These are phyloP conservation scores for Chamaetylas fuelleborni DNA, from an alignment of 2,113 vertebrate species.

Conservation along the genomic window DNA sequence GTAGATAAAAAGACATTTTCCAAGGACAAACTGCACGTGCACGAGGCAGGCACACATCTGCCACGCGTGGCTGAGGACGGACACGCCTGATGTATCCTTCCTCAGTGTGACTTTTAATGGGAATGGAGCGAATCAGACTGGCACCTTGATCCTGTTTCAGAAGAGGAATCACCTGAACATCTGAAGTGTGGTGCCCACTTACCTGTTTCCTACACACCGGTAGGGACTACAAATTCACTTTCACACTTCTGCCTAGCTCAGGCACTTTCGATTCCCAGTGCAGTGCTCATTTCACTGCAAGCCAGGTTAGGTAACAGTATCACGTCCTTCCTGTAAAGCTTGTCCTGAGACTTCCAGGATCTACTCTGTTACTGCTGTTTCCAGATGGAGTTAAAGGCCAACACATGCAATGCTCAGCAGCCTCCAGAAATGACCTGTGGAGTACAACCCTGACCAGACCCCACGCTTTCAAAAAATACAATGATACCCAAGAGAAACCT, in stretches of 20 bases:
- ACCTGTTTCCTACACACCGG: fast-evolving
- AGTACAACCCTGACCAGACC: not conserved
- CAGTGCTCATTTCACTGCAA: not conserved
- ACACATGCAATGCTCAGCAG: not conserved
- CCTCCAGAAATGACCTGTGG: not conserved
- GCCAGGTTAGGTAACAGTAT: not conserved
- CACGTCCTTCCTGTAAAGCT: not conserved
- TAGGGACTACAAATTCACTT: not conserved
- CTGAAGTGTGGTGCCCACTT: not conserved
- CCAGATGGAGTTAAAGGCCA: not conserved
- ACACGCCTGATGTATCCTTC: not conserved
- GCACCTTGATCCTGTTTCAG: not conserved
- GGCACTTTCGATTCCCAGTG: not conserved
- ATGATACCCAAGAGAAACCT: not conserved
- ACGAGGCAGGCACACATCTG: fast-evolving
- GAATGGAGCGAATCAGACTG: not conserved
- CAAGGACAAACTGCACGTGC: not conserved
- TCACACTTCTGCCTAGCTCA: not conserved
- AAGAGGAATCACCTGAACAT: not conserved
- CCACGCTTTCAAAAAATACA: fast-evolving
- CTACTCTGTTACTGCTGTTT: not conserved
- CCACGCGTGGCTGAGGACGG: fast-evolving
- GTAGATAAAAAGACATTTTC: not conserved
- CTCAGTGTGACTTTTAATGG: not conserved
- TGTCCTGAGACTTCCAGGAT: not conserved